Evolutionary conservation across 2,888 invertebrate genomes (phyloP).

Genomic region (Sylvicola fuscatus): DNA sequence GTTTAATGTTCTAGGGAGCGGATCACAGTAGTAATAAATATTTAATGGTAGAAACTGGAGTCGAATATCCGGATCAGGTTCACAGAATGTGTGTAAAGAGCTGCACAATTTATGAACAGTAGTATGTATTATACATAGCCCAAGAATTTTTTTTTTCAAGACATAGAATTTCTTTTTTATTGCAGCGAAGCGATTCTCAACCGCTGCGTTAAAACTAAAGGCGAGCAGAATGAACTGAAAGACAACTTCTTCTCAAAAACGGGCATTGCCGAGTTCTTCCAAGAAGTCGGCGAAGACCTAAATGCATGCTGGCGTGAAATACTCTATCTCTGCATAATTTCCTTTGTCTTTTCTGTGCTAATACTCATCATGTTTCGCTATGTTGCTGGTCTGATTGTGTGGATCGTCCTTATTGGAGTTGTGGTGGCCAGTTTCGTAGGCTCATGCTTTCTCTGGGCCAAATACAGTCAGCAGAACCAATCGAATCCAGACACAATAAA

Average conservation of each 20-base stretch:
- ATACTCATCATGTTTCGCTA: constrained; percentile 34
- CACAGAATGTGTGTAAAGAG: constrained; percentile 18
- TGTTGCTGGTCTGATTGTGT: constrained; percentile 36
- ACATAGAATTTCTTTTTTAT: constrained; percentile 6
- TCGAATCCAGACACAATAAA: too few relatives aligned
- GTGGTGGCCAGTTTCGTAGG: constrained; percentile 29
- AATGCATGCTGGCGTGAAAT: constrained; percentile 35
- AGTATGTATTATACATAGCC: too few relatives aligned
- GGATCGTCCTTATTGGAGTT: constrained; percentile 34
- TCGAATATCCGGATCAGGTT: constrained; percentile 8
- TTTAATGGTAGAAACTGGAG: constrained; percentile 15
- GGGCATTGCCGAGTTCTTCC: constrained; percentile 29
- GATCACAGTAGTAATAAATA: constrained; percentile 12
- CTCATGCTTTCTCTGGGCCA: constrained; percentile 38
- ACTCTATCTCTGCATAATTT: constrained; percentile 33
- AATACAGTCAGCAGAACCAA: too few relatives aligned
- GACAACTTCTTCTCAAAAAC: constrained; percentile 27
- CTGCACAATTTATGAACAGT: constrained; percentile 11
- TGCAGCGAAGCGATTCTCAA: constrained; percentile 29
- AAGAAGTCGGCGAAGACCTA: constrained; percentile 36
- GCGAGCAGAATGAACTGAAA: constrained; percentile 14
- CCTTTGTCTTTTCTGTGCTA: constrained; percentile 33
- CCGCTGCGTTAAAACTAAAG: constrained; percentile 28
- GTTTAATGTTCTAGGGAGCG: constrained; percentile 8
- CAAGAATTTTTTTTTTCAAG: too few relatives aligned